These are phyloP conservation scores for Abrostola triplasia DNA, from an alignment of 2,888 invertebrate species.

Conservation along the genomic window DNA sequence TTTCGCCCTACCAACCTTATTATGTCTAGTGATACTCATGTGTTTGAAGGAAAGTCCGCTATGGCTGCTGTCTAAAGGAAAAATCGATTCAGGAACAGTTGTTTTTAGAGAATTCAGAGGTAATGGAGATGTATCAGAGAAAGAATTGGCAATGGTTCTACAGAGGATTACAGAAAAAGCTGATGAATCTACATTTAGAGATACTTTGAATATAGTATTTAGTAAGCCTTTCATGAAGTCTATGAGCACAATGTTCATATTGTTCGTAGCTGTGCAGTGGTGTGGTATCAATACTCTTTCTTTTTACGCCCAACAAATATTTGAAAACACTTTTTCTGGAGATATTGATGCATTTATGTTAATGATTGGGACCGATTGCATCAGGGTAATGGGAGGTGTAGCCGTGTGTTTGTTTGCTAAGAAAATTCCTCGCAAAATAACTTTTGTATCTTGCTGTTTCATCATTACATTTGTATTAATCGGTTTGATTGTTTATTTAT, in stretches of 20 bases:
- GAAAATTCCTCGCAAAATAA: constrained; percentile 56
- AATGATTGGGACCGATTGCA: constrained; percentile 66
- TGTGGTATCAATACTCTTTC: constrained; percentile 68
- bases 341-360: constrained; percentile 63
- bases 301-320: constrained; percentile 69
- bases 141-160: constrained; percentile 63
- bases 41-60: constrained; percentile 72
- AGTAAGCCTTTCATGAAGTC: constrained; percentile 64
- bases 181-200: constrained; percentile 44
- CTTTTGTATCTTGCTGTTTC: constrained; percentile 59
- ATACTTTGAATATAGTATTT: constrained; percentile 54
- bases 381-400: constrained; percentile 53
- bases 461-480: constrained; percentile 53
- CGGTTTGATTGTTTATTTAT: constrained; percentile 58
- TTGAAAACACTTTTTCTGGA: constrained; percentile 64
- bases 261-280: constrained; percentile 65
- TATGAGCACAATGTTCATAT: constrained; percentile 47
- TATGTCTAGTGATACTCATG: constrained; percentile 57
- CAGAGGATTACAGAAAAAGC: constrained; percentile 56
- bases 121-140: constrained; percentile 56
- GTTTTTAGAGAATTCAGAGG: constrained; percentile 68
- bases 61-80: constrained; percentile 71
- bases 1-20: constrained; percentile 59
- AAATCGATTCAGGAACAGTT: constrained; percentile 60
- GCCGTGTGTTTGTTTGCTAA: constrained; percentile 60